phyloP scores from a whole-genome alignment of 2,113 vertebrate genomes.

The Perccottus glenii region DNA sequence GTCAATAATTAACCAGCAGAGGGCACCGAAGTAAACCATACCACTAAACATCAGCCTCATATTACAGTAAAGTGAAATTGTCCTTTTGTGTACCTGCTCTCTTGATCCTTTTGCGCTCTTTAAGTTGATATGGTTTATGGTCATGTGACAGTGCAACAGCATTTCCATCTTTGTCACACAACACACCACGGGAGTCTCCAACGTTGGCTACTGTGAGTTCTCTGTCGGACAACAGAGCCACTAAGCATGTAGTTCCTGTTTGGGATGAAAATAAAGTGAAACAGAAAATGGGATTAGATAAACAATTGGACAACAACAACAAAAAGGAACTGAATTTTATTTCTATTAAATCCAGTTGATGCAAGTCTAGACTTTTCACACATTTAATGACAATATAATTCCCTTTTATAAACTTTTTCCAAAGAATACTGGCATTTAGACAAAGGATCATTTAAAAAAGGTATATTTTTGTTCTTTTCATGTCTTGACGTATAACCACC shows the following conservation, averaged over 20 bases:
- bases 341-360: too few relatives aligned
- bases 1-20: conserved; percentile 42
- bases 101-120: conserved; percentile 98
- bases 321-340: too few relatives aligned
- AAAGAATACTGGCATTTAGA: too few relatives aligned
- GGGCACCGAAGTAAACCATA: conserved; percentile 24
- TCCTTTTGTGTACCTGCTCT: conserved; percentile 85
- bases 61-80: neutral
- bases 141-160: conserved; percentile 95
- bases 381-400: too few relatives aligned
- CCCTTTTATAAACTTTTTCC: too few relatives aligned
- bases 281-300: neutral
- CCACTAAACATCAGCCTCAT: too few relatives aligned
- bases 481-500: too few relatives aligned
- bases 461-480: too few relatives aligned
- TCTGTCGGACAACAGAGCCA: conserved; percentile 92
- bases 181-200: conserved; percentile 92
- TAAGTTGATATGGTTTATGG: conserved; percentile 98
- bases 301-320: too few relatives aligned
- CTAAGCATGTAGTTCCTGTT: conserved; percentile 91
- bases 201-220: conserved; percentile 97
- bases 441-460: too few relatives aligned
- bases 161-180: conserved; percentile 97
- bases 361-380: too few relatives aligned
- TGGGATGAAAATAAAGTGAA: neutral